These are phyloP conservation scores for Atta cephalotes DNA, from an alignment of 1,140 invertebrate species.

Conservation along the genomic window DNA sequence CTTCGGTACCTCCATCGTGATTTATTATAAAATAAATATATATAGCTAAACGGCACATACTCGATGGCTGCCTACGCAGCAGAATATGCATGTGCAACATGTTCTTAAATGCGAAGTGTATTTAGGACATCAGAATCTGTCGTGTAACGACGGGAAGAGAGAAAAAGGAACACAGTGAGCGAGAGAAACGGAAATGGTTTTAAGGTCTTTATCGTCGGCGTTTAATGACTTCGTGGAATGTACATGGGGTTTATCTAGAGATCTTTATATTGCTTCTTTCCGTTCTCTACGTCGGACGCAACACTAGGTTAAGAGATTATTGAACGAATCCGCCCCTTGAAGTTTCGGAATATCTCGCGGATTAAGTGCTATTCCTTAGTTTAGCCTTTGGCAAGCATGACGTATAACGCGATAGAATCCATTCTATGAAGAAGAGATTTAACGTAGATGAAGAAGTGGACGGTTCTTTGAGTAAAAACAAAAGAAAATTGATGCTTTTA, in stretches of 20 bases:
- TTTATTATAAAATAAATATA: slow-evolving; percentile 41
- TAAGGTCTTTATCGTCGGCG: slow-evolving; percentile 57
- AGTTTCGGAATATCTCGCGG: slow-evolving; percentile 38
- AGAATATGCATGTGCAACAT: not conserved
- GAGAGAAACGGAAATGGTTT: slow-evolving; percentile 36
- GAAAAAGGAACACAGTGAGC: not conserved
- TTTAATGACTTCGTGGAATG: slow-evolving; percentile 63
- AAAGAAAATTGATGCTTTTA: not conserved
- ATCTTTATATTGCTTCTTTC: slow-evolving; percentile 69
- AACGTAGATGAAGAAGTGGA: not conserved
- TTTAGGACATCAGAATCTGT: slow-evolving; percentile 49
- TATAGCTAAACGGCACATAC: no score
- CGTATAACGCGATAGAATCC: not conserved
- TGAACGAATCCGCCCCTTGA: slow-evolving; percentile 16
- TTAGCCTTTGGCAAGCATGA: slow-evolving; percentile 14
- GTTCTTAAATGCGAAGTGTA: slow-evolving; percentile 37
- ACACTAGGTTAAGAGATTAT: slow-evolving; percentile 65
- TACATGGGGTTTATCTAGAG: slow-evolving; percentile 60
- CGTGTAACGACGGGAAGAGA: not conserved
- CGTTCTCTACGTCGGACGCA: slow-evolving; percentile 34
- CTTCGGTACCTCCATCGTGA: not conserved
- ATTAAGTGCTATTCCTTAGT: slow-evolving; percentile 33
- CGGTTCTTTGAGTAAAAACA: not conserved
- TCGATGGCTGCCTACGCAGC: not conserved
- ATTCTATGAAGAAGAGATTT: slow-evolving; percentile 3